phyloP scores from a whole-genome alignment of 2,113 vertebrate species.

The Triplophysa tibetana region DNA sequence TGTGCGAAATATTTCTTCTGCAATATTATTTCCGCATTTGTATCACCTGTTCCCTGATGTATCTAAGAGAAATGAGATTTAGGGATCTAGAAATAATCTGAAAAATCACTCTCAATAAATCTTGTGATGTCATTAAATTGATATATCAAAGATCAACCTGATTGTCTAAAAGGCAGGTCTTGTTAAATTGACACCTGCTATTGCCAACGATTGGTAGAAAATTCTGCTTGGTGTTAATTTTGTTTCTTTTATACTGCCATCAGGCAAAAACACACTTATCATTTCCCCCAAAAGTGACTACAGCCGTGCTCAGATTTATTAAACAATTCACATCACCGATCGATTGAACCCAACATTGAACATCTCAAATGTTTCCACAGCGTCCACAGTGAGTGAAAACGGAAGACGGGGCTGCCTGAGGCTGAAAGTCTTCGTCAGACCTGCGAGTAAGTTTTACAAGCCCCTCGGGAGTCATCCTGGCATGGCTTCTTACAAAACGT shows the following conservation, averaged over 20 bases:
- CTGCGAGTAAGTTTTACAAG: constrained; percentile 86
- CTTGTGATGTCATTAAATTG: too few relatives aligned
- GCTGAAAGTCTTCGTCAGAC: constrained; percentile 95
- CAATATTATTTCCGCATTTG: neutral
- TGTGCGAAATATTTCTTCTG: neutral
- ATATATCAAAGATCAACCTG: too few relatives aligned
- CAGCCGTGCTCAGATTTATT: neutral
- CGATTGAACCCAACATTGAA: constrained; percentile 35
- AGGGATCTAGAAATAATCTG: too few relatives aligned
- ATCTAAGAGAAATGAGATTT: constrained; percentile 5
- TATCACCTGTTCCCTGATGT: neutral
- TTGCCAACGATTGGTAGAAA: too few relatives aligned
- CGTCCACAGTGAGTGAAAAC: constrained; percentile 87
- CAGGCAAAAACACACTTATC: too few relatives aligned
- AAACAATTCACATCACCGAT: constrained; percentile 33
- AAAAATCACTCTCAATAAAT: too few relatives aligned
- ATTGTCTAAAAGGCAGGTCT: too few relatives aligned
- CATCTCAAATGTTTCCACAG: constrained; percentile 70
- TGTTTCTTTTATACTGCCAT: too few relatives aligned
- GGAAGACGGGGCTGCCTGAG: constrained; percentile 91
- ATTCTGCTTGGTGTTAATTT: too few relatives aligned
- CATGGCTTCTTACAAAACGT: constrained; percentile 31
- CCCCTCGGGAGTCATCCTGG: constrained; percentile 8
- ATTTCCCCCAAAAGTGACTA: too few relatives aligned
- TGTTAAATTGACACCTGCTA: too few relatives aligned